A percentile compares a stretch with the other conserved stretches of the same genome.
phyloP scores from a whole-genome alignment of 1,140 invertebrate genomes.

The Drosophila gunungcola region DNA sequence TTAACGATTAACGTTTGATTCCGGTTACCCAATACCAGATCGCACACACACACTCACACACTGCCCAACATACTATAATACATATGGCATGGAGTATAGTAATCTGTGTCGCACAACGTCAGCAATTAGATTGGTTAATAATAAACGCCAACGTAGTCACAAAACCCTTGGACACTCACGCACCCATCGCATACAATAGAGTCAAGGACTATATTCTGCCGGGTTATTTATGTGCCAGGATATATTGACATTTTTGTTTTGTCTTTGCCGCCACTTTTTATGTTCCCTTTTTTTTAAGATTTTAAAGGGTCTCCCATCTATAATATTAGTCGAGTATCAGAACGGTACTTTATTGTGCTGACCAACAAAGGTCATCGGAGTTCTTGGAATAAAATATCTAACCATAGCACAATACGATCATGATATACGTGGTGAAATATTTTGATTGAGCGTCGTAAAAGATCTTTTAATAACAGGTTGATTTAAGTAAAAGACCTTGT shows the following conservation, averaged over 20 bases:
- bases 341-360: slow-evolving; percentile 70
- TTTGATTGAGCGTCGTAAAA: slow-evolving; percentile 45
- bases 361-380: slow-evolving; percentile 38
- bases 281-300: slow-evolving; percentile 15
- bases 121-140: slow-evolving; percentile 59
- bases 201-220: slow-evolving; percentile 48
- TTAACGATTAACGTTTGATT: slow-evolving; percentile 47
- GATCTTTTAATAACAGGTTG: slow-evolving; percentile 16
- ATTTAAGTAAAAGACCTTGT: background rate
- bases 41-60: background rate
- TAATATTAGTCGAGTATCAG: slow-evolving; percentile 46
- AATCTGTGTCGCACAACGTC: slow-evolving; percentile 65
- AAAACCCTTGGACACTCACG: slow-evolving; percentile 25
- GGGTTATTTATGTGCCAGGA: slow-evolving; percentile 75
- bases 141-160: slow-evolving; percentile 31
- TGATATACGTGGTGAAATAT: slow-evolving; percentile 76
- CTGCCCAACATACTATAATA: background rate
- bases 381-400: slow-evolving; percentile 31
- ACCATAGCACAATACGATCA: slow-evolving; percentile 43
- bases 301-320: slow-evolving; percentile 22
- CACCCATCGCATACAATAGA: slow-evolving; percentile 42
- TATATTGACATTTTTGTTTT: slow-evolving; percentile 73
- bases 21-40: slow-evolving; percentile 60
- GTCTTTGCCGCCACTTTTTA: slow-evolving; percentile 59
- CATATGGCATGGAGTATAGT: slow-evolving; percentile 15